phyloP scores from a whole-genome alignment of 2,797 vertebrate species.

The Sebastes reedi region DNA sequence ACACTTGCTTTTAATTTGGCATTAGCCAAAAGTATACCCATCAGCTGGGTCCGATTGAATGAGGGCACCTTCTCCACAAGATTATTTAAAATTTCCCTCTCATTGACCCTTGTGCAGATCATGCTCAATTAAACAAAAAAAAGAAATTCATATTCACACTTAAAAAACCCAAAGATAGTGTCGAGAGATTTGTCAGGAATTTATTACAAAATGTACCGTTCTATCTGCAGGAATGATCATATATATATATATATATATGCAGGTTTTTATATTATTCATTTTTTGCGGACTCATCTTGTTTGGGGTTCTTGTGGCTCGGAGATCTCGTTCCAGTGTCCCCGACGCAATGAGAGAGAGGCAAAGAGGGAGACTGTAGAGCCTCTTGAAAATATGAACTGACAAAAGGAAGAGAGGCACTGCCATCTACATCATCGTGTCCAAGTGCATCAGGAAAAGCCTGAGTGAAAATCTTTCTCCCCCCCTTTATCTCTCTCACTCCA shows the following conservation, averaged over 20 bases:
- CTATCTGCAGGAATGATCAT: background rate
- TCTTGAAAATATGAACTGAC: constrained; percentile 79
- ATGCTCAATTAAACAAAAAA: constrained; percentile 56
- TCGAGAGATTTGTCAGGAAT: constrained; percentile 24
- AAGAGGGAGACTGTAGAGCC: constrained; percentile 71
- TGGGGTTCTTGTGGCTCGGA: constrained; percentile 41
- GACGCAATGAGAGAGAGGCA: constrained; percentile 54
- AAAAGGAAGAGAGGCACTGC: constrained; percentile 71
- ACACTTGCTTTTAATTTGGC: constrained; percentile 65
- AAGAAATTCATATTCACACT: constrained; percentile 50
- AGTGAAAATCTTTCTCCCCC: constrained; percentile 67
- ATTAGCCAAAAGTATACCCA: constrained; percentile 56
- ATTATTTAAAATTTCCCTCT: constrained; percentile 57
- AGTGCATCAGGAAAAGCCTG: constrained; percentile 71
- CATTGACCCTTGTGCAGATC: constrained; percentile 56
- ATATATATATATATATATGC: background rate
- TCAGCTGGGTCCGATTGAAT: constrained; percentile 43
- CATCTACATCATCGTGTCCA: constrained; percentile 73
- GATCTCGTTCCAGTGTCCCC: constrained; percentile 46
- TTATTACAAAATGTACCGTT: background rate
- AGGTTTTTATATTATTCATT: constrained; percentile 32
- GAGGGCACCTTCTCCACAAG: constrained; percentile 35
- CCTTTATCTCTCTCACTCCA: constrained; percentile 51
- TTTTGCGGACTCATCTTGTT: constrained; percentile 47
- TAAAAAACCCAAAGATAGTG: constrained; percentile 13